These are phyloP conservation scores for Lutjanus erythropterus DNA, from an alignment of 2,113 vertebrate genomes.

Conservation along the genomic window DNA sequence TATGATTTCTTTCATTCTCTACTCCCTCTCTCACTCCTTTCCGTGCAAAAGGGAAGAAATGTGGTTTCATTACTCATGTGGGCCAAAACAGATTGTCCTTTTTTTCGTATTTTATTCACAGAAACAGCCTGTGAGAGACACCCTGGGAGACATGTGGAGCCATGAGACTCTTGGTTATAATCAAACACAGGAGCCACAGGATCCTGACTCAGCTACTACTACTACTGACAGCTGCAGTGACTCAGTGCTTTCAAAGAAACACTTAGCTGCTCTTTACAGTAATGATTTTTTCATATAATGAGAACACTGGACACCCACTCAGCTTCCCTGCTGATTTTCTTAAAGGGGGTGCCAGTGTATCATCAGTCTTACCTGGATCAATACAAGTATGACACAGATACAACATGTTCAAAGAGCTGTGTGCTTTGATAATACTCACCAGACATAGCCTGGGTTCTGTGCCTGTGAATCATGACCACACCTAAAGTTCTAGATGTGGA, in stretches of 20 bases:
- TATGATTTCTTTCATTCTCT: slow-evolving; percentile 31
- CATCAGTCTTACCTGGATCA: slow-evolving; percentile 23
- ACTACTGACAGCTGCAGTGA: slow-evolving; percentile 66
- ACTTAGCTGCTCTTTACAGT: slow-evolving; percentile 46
- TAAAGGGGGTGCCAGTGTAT: slow-evolving; percentile 6
- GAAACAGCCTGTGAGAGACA: slow-evolving; percentile 68
- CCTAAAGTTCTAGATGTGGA: background rate
- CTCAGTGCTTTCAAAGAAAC: slow-evolving; percentile 67
- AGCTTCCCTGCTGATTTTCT: slow-evolving; percentile 20
- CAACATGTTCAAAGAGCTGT: slow-evolving; percentile 2
- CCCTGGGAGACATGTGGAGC: slow-evolving; percentile 66
- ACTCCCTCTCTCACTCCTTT: slow-evolving; percentile 24
- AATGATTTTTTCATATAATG: slow-evolving; percentile 55
- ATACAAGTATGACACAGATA: background rate
- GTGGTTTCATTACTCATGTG: slow-evolving; percentile 73
- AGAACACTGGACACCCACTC: slow-evolving; percentile 1
- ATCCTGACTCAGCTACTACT: slow-evolving; percentile 73
- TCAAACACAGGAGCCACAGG: slow-evolving; percentile 66
- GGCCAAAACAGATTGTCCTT: slow-evolving; percentile 71
- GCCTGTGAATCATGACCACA: slow-evolving; percentile 14
- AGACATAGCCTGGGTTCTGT: background rate
- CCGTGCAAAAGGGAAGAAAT: slow-evolving; percentile 65
- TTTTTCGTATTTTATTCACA: slow-evolving; percentile 49
- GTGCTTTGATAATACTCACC: background rate
- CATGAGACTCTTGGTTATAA: slow-evolving; percentile 60